These are phyloP conservation scores for Sphenodon punctatus DNA, from an alignment of 2,797 vertebrate species.

Conservation along the genomic window DNA sequence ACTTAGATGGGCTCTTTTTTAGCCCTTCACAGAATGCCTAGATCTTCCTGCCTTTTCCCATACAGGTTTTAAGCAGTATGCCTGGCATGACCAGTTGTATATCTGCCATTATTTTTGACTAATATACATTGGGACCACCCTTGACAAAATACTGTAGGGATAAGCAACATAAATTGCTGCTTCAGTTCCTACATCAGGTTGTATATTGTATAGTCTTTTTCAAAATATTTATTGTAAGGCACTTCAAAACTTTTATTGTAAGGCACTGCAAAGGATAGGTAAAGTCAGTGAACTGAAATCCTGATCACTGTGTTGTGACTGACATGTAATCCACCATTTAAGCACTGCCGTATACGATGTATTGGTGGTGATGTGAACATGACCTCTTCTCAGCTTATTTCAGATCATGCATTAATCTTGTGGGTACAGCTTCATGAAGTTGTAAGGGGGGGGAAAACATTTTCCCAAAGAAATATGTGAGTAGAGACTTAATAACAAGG, in stretches of 20 bases:
- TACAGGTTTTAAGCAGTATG: neutral
- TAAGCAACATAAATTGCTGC: constrained; percentile 15
- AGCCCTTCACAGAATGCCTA: fast-evolving
- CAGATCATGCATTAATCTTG: constrained; percentile 19
- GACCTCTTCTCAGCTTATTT: neutral
- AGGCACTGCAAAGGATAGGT: neutral
- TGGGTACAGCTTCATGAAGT: constrained; percentile 7
- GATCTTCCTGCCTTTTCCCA: neutral
- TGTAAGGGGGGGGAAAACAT: constrained; percentile 5
- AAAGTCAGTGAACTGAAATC: constrained; percentile 3
- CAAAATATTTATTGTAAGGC: neutral
- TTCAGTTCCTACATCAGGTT: constrained; percentile 11
- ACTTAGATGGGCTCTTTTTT: neutral
- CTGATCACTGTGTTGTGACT: constrained; percentile 27
- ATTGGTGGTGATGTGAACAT: neutral
- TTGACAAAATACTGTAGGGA: constrained; percentile 10
- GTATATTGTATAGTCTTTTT: neutral
- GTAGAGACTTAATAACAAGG: neutral
- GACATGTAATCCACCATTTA: constrained; percentile 24
- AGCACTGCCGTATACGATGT: neutral
- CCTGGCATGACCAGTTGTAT: neutral
- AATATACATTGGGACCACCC: neutral
- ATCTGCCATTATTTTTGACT: neutral
- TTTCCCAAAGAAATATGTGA: neutral
- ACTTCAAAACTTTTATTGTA: constrained; percentile 28